Evolutionary conservation across 2,113 vertebrate genomes (phyloP).

Genomic region (Puffinus mauretanicus): DNA sequence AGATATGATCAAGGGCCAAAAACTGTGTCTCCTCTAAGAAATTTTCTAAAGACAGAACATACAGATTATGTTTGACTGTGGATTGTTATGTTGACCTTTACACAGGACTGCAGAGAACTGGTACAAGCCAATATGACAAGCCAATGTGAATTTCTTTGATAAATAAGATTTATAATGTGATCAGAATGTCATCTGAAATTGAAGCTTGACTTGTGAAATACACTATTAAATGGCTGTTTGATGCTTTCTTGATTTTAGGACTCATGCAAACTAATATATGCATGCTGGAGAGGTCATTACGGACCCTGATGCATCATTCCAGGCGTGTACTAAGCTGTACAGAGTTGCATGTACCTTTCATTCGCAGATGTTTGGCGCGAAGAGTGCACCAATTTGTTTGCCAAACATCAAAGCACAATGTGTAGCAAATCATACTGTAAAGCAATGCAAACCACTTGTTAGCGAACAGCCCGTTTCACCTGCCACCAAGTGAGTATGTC

Average conservation of each 20-base stretch:
- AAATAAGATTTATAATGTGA: not conserved
- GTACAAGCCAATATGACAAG: not conserved
- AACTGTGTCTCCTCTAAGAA: not conserved
- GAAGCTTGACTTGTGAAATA: not conserved
- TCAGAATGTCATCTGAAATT: not conserved
- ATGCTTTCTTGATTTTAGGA: slow-evolving; percentile 75
- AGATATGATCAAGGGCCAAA: not conserved
- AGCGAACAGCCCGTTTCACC: not conserved
- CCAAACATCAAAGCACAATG: slow-evolving; percentile 2
- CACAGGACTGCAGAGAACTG: not conserved
- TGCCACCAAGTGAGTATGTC: slow-evolving; percentile 60
- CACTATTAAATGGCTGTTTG: slow-evolving; percentile 5
- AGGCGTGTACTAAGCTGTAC: not conserved
- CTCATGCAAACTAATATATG: slow-evolving; percentile 52
- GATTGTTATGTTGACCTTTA: not conserved
- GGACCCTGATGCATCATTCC: slow-evolving; percentile 35
- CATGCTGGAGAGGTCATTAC: slow-evolving; percentile 4
- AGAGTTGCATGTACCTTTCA: slow-evolving; percentile 14
- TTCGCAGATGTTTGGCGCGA: slow-evolving; percentile 28
- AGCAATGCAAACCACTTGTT: slow-evolving; percentile 30
- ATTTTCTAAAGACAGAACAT: not conserved
- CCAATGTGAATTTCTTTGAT: not conserved
- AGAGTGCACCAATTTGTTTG: slow-evolving; percentile 5
- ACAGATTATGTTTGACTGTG: not conserved
- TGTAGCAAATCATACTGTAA: slow-evolving; percentile 11